Conservation (phyloP, 2,113 vertebrate genomes). For the Pithys albifrons region DNA sequence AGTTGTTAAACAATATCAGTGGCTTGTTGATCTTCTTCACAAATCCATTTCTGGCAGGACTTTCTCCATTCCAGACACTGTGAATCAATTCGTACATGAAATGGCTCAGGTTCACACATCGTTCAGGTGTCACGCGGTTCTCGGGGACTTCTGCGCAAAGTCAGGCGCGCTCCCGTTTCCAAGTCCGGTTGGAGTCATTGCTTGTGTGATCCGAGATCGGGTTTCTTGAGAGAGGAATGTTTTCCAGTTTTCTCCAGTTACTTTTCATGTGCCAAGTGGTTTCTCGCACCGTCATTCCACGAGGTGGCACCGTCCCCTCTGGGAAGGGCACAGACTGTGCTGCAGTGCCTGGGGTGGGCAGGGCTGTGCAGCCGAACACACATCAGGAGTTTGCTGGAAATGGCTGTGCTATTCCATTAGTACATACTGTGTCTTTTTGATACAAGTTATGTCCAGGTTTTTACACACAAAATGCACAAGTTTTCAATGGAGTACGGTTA, state of each 20-base stretch:
- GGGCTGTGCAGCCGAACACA: not conserved
- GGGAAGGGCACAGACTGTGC: not conserved
- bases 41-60: no score
- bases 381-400: not conserved
- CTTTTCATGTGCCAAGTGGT: not conserved
- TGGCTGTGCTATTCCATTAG: not conserved
- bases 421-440: accelerated
- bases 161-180: accelerated
- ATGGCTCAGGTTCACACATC: accelerated
- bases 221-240: not conserved
- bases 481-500: not conserved
- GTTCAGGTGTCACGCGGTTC: accelerated
- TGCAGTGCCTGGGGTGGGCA: accelerated
- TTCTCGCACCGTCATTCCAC: accelerated
- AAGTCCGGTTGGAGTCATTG: not conserved
- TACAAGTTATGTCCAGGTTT: not conserved
- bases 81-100: no score
- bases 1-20: no score
- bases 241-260: not conserved
- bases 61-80: no score
- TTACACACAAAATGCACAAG: not conserved
- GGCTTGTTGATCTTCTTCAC: no score
- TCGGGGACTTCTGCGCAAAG: not conserved
- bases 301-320: not conserved
- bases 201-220: accelerated